These are phyloP conservation scores for Coelinius sp. DNA, from an alignment of 2,888 invertebrate species.

Conservation along the genomic window DNA sequence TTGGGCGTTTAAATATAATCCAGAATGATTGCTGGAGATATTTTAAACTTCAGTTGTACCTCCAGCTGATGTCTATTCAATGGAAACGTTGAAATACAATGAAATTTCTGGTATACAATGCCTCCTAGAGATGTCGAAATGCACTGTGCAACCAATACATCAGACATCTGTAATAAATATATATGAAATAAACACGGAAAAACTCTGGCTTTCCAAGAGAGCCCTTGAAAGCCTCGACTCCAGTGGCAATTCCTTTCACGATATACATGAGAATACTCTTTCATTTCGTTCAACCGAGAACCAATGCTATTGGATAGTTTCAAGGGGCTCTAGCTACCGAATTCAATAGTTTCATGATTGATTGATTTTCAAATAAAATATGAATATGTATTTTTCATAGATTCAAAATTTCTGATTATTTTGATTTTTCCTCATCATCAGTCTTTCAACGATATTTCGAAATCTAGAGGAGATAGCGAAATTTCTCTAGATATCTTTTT, in stretches of 20 bases:
- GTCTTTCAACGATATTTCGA: too few species aligned
- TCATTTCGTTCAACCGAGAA: slow-evolving; percentile 8
- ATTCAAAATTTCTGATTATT: too few species aligned
- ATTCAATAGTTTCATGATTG: slow-evolving; percentile 44
- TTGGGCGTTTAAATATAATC: not conserved
- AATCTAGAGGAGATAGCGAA: too few species aligned
- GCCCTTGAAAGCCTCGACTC: not conserved
- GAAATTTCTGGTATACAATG: not conserved
- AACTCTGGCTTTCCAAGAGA: slow-evolving; percentile 1
- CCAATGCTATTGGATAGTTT: not conserved
- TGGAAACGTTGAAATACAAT: not conserved
- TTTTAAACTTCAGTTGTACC: not conserved
- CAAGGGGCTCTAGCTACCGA: not conserved
- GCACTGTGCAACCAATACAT: slow-evolving; percentile 18
- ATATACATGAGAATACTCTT: not conserved
- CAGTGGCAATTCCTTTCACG: slow-evolving; percentile 7
- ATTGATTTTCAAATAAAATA: slow-evolving; percentile 41
- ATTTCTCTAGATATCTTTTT: too few species aligned
- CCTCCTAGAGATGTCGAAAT: not conserved
- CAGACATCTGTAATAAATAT: slow-evolving; percentile 15
- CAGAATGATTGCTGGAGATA: not conserved
- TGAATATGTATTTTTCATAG: slow-evolving; percentile 24
- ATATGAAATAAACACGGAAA: not conserved
- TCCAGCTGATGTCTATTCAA: not conserved
- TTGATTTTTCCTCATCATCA: too few species aligned